Conservation (phyloP, 2,797 vertebrate genomes). For the Sebastes elongatus region DNA sequence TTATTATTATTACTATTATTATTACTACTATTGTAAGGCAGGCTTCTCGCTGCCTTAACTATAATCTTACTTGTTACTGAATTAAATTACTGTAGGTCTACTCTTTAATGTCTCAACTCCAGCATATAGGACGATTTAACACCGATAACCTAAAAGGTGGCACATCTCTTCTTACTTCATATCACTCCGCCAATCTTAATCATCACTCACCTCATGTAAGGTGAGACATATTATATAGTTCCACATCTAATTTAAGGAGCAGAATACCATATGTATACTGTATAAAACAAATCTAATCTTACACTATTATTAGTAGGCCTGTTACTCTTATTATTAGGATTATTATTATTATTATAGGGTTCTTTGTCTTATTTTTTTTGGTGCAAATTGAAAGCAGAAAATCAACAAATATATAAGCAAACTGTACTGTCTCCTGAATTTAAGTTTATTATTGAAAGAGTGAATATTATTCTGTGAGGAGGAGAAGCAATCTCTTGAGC, state of each 20-base stretch:
- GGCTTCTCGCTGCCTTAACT: not conserved
- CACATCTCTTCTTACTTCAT: too few species aligned
- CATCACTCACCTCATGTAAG: too few species aligned
- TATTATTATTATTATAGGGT: not conserved
- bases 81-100: too few species aligned
- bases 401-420: not conserved
- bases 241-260: too few species aligned
- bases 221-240: too few species aligned
- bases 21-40: not conserved
- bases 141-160: too few species aligned
- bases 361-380: not conserved
- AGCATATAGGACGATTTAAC: too few species aligned
- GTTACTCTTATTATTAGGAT: not conserved
- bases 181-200: too few species aligned
- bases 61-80: too few species aligned
- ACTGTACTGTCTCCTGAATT: not conserved
- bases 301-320: not conserved
- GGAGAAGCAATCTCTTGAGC: conserved; percentile 50
- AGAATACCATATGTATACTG: too few species aligned
- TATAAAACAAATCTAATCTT: too few species aligned
- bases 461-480: conserved; percentile 20
- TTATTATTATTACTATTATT: not conserved
- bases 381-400: not conserved
- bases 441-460: conserved; percentile 25
- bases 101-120: too few species aligned